Percentiles rank a stretch among this genome's conserved stretches.
phyloP scores from a whole-genome alignment of 2,113 vertebrate species.

The Nannospalax galili region DNA sequence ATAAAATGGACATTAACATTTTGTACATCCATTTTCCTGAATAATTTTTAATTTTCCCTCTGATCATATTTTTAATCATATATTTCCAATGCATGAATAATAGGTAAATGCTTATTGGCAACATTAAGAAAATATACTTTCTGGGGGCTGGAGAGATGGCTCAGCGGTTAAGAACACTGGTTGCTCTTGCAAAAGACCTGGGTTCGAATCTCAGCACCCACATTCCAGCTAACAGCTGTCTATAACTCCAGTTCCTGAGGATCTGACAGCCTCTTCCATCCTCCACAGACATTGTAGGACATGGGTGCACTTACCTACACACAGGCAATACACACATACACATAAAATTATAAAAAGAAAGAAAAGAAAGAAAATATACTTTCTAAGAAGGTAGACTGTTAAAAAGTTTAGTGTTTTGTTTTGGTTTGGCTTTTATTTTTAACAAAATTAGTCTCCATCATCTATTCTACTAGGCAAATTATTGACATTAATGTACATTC shows the following conservation, averaged over 20 bases:
- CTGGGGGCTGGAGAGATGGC: too few relatives aligned
- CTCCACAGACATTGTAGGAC: too few relatives aligned
- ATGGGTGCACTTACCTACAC: too few relatives aligned
- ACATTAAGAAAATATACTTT: not conserved
- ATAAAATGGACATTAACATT: too few relatives aligned
- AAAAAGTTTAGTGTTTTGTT: not conserved
- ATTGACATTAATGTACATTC: not conserved
- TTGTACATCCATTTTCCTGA: not conserved
- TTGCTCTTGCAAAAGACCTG: too few relatives aligned
- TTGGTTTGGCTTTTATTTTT: not conserved
- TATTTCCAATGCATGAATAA: not conserved
- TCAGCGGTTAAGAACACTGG: too few relatives aligned
- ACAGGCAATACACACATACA: too few relatives aligned
- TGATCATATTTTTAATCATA: not conserved
- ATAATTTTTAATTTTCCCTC: constrained; percentile 20
- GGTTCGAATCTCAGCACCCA: too few relatives aligned
- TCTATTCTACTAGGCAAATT: not conserved
- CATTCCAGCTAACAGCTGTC: too few relatives aligned
- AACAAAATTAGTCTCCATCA: not conserved
- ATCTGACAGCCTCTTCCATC: too few relatives aligned
- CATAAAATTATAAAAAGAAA: too few relatives aligned
- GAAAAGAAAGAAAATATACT: not conserved
- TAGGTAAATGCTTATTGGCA: not conserved
- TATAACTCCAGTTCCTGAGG: too few relatives aligned
- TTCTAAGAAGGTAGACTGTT: not conserved